A percentile compares a stretch with the other conserved stretches of the same genome.
phyloP scores from a whole-genome alignment of 2,888 invertebrate species.

The Protonemura montana region DNA sequence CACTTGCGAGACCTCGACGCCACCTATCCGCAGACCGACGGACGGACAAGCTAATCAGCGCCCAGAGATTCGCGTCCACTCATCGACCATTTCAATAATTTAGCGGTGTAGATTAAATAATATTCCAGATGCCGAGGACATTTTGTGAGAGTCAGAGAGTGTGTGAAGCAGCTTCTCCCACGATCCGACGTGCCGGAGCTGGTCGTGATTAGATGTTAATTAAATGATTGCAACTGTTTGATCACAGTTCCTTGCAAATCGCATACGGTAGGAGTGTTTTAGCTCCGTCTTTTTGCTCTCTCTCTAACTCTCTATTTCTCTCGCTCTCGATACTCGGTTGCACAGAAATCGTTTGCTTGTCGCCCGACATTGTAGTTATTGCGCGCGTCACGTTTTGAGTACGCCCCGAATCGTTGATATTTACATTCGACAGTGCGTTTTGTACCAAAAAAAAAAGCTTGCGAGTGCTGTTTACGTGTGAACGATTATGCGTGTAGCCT shows the following conservation, averaged over 20 bases:
- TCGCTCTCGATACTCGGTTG: neutral
- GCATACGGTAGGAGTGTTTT: constrained; percentile 49
- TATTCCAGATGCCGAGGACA: neutral
- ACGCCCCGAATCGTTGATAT: neutral
- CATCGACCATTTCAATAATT: neutral
- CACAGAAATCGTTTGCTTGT: neutral
- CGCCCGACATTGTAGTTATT: neutral
- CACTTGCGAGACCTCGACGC: neutral
- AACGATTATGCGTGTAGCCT: neutral
- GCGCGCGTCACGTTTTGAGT: neutral
- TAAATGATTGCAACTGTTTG: constrained; percentile 17
- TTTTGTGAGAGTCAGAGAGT: neutral
- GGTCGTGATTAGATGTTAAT: neutral
- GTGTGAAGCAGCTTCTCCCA: neutral
- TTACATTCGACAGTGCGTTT: neutral
- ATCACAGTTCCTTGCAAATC: constrained; percentile 9
- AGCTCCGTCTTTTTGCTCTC: constrained; percentile 45
- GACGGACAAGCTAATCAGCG: neutral
- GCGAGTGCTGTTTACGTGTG: neutral
- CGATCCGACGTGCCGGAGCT: neutral
- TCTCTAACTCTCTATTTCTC: neutral
- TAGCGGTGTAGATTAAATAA: neutral
- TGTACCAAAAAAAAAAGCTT: neutral
- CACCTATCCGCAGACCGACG: neutral
- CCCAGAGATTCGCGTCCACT: neutral